phyloP scores from a whole-genome alignment of 2,797 vertebrate species.

The Helicolenus hilgendorfi region DNA sequence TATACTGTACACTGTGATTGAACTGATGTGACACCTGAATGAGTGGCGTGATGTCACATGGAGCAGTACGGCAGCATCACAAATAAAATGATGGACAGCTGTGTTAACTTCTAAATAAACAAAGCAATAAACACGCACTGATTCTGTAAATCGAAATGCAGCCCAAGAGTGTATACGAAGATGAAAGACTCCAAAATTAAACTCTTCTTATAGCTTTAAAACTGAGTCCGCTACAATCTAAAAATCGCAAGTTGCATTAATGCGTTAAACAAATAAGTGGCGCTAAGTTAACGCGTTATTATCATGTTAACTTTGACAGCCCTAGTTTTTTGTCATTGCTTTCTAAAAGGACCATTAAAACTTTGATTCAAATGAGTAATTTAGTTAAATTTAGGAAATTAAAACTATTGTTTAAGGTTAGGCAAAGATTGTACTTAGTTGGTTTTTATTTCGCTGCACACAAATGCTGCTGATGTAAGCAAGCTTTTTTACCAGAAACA shows the following conservation, averaged over 20 bases:
- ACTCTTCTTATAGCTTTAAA: neutral
- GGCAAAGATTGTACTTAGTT: neutral
- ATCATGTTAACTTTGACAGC: too few relatives aligned
- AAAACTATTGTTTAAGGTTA: neutral
- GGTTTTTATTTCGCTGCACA: neutral
- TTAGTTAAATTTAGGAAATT: neutral
- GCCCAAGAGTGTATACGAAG: neutral
- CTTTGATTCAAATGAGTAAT: neutral
- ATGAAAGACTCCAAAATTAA: neutral
- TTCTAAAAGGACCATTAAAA: neutral
- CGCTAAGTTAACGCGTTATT: too few relatives aligned
- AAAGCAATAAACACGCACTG: neutral
- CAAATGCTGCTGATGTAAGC: neutral
- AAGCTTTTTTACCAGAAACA: too few relatives aligned
- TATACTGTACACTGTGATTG: neutral
- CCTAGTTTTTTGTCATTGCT: neutral
- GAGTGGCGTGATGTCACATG: neutral
- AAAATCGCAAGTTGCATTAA: too few relatives aligned
- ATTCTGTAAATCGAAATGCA: constrained; percentile 14
- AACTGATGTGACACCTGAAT: constrained; percentile 39
- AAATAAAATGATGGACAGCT: constrained; percentile 21
- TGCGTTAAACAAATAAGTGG: too few relatives aligned
- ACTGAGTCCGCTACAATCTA: too few relatives aligned
- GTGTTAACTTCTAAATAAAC: neutral
- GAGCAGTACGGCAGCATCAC: neutral